phyloP scores from a whole-genome alignment of 1,140 invertebrate genomes.

The Hylaeus volcanicus region DNA sequence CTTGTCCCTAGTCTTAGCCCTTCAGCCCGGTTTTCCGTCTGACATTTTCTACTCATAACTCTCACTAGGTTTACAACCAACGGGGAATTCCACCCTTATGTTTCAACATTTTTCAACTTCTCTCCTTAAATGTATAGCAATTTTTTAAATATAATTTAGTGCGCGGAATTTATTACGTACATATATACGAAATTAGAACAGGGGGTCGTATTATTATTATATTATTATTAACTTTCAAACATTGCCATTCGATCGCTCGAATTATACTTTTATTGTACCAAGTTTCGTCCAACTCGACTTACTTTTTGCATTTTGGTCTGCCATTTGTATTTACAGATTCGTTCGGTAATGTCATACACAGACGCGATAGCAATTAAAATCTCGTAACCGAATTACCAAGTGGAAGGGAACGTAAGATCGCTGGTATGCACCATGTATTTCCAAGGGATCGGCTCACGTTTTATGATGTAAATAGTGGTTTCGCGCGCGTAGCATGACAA shows the following conservation, averaged over 20 bases:
- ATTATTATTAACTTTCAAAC: too few relatives aligned
- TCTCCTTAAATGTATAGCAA: too few relatives aligned
- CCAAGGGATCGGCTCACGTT: slow-evolving; percentile 52
- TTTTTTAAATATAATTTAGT: not conserved
- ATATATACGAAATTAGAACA: too few relatives aligned
- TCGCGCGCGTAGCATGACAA: slow-evolving; percentile 44
- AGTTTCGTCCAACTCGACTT: too few relatives aligned
- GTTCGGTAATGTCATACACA: not conserved
- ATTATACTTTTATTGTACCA: too few relatives aligned
- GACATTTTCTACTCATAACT: slow-evolving; percentile 17
- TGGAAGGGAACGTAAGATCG: slow-evolving; percentile 12
- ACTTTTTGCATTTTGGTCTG: too few relatives aligned
- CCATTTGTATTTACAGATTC: too few relatives aligned
- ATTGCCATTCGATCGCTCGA: too few relatives aligned
- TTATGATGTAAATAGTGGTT: slow-evolving; percentile 54
- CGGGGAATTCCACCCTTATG: not conserved
- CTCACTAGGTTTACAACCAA: slow-evolving; percentile 9
- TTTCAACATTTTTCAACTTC: not conserved
- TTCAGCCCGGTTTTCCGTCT: slow-evolving; percentile 18
- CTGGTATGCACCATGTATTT: not conserved
- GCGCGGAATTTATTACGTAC: not conserved
- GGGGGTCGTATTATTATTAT: too few relatives aligned
- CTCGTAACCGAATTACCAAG: not conserved
- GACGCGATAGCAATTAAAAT: slow-evolving; percentile 1
- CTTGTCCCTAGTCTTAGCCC: slow-evolving; percentile 18